Evolutionary conservation across 2,888 invertebrate species (phyloP), one percentile per base, ranked within the genome.

Genomic region (Tupiocoris notatus): DNA sequence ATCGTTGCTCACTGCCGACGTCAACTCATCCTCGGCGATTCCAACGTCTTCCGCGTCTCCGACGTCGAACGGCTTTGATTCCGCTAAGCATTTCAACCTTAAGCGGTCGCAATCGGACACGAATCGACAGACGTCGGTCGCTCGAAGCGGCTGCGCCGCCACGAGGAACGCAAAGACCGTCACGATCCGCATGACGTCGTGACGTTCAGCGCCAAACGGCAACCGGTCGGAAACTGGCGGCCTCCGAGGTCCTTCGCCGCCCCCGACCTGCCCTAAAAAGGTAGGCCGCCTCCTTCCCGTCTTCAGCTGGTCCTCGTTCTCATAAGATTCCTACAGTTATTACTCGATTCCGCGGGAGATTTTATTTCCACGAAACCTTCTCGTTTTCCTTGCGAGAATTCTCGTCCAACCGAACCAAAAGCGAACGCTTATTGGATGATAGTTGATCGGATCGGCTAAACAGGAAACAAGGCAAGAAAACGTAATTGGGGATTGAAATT

Each of bases 231-330:
- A n/a, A 65, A 65, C 65, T 65, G 65, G 39, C 18, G 17, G 12
- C 39, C 25, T 39, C 17, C n/a, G 54, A 54, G 67, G 54, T 56
- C 56, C 67, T 1, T 17, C 25, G 1, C 67, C 54, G 22, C 57
- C 57, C 67, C 56, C 56, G 57, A 67, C 67, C 67, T 67, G 57
- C 67, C 67, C 21, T 56, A 67, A 67, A 39, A 39, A 3, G 39
- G 39, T 39, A 39, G 39, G 21, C 18, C 39, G n/a, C 39, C 65
- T 39, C 65, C 65, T 39, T 6, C 22, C 23, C 64, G 6, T 3
- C 39, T 39, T 39, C 39, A 3, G 39, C 6, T n/a, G n/a, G n/a
- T n/a, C n/a, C 2, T 17, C 16, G 63, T n/a, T 24, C 63, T 63
- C 25, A n/a, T 17, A 18, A 6, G 18, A 2, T n/a, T n/a, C 23